Percentiles rank a stretch among this genome's conserved stretches.
Evolutionary conservation across 2,113 vertebrate genomes (phyloP).

Genomic region (Nesospiza acunhae): DNA sequence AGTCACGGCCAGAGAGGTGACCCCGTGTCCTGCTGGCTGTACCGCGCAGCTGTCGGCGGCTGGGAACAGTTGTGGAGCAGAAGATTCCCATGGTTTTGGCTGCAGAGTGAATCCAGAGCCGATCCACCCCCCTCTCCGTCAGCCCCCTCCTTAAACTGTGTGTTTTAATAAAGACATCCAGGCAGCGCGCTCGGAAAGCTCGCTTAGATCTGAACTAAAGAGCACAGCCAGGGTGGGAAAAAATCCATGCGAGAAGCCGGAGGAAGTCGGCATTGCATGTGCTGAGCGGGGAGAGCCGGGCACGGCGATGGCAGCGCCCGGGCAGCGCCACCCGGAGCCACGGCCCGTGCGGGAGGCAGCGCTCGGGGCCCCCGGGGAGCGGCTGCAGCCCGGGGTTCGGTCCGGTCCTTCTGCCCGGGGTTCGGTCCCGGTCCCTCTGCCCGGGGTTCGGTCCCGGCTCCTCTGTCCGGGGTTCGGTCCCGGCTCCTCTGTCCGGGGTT

Average conservation of each 20-base stretch:
- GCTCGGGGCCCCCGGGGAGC: background rate
- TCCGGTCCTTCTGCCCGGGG: no score
- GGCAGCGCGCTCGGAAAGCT: background rate
- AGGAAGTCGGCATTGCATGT: background rate
- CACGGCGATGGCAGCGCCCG: background rate
- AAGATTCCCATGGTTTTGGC: conserved; percentile 50
- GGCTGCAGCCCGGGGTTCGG: background rate
- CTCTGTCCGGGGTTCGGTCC: fast-evolving
- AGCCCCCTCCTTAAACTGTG: background rate
- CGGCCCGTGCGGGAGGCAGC: fast-evolving
- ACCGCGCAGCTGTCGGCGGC: background rate
- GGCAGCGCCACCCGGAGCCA: background rate
- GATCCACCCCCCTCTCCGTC: background rate
- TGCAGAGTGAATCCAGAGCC: background rate
- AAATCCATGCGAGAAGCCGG: background rate
- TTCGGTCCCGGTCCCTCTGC: no score
- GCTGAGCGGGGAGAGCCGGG: background rate
- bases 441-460: no score
- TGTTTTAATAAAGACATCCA: background rate
- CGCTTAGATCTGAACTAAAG: background rate
- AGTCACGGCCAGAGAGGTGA: background rate
- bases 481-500: no score
- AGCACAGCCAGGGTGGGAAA: background rate
- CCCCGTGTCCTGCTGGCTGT: background rate
- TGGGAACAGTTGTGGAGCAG: conserved; percentile 33